phyloP scores from a whole-genome alignment of 2,113 vertebrate species.

The Castor canadensis region DNA sequence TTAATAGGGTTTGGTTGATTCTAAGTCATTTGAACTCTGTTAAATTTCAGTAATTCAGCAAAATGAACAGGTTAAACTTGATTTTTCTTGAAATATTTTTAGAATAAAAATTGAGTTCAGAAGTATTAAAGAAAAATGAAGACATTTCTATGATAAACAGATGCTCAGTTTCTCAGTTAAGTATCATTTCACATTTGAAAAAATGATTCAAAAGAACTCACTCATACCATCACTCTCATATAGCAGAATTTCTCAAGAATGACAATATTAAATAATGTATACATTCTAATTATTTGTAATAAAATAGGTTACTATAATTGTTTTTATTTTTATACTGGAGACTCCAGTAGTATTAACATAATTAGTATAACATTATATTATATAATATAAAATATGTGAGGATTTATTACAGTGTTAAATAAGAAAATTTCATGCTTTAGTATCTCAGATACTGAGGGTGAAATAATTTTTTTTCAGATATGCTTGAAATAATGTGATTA shows the following conservation, averaged over 20 bases:
- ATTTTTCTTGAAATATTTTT: neutral
- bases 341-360: neutral
- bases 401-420: too few relatives aligned
- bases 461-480: neutral
- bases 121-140: neutral
- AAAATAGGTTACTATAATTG: neutral
- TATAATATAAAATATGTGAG: too few relatives aligned
- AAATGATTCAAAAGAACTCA: neutral
- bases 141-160: neutral
- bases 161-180: neutral
- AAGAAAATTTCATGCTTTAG: neutral
- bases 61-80: neutral
- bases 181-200: neutral
- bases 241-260: neutral
- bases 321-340: neutral
- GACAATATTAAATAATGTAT: neutral
- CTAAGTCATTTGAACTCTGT: neutral
- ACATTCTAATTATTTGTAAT: neutral
- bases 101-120: neutral
- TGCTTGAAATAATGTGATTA: neutral
- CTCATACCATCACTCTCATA: neutral
- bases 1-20: neutral
- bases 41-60: neutral
- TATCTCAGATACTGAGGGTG: neutral
- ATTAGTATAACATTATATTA: neutral